Conservation (phyloP, 1,140 invertebrate genomes). For the Thereuonema tuberculata region DNA sequence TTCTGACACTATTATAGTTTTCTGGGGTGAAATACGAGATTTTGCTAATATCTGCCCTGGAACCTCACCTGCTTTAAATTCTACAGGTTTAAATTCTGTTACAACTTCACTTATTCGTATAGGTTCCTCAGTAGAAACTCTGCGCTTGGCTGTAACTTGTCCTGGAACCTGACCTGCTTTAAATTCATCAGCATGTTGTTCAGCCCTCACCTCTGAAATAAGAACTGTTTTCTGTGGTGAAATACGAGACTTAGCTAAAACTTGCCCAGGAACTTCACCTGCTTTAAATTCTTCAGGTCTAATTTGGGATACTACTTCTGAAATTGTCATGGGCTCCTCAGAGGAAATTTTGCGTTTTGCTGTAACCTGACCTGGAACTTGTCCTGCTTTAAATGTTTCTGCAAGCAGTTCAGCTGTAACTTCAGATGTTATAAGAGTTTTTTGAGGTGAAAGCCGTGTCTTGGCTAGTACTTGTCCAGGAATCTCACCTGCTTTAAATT, state of each 20-base stretch:
- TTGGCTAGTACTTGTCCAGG: slow-evolving; percentile 67
- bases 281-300: slow-evolving; percentile 22
- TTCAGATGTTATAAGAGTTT: slow-evolving; percentile 1
- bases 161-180: slow-evolving; percentile 15
- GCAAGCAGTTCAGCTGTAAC: background rate
- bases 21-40: slow-evolving; percentile 11
- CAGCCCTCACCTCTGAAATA: slow-evolving; percentile 11
- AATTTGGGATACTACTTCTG: slow-evolving; percentile 13
- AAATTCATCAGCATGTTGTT: slow-evolving; percentile 15
- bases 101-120: slow-evolving; percentile 15
- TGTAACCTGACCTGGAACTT: slow-evolving; percentile 9
- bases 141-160: slow-evolving; percentile 13
- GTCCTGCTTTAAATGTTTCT: slow-evolving; percentile 13
- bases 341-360: slow-evolving; percentile 11
- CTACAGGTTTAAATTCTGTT: slow-evolving; percentile 19
- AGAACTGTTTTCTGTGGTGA: slow-evolving; percentile 14
- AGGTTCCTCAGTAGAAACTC: slow-evolving; percentile 12
- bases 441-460: slow-evolving; percentile 36
- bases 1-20: slow-evolving; percentile 16
- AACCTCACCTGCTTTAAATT: slow-evolving; percentile 18
- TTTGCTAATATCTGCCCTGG: slow-evolving; percentile 18
- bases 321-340: slow-evolving; percentile 12
- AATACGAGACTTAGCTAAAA: slow-evolving; percentile 10
- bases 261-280: slow-evolving; percentile 18
- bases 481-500: slow-evolving; percentile 53